Percentiles rank a stretch among this genome's conserved stretches.
Evolutionary conservation across 2,113 vertebrate genomes (phyloP).

Genomic region (Bos taurus): ARS-UCD2.0 NC_037328.1:126439001-126439500

Average conservation of each 20-base stretch:
- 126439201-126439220: not conserved
- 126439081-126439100: not conserved
- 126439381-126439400: not conserved
- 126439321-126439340: not conserved
- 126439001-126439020: not conserved
- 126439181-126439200: not conserved
- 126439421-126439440: not conserved
- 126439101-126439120: not conserved
- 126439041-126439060: not conserved
- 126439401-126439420: not conserved
- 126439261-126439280: not conserved
- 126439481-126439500: not conserved
- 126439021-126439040: not conserved
- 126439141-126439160: constrained; percentile 15
- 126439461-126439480: not conserved
- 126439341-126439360: not conserved
- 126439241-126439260: not conserved
- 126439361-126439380: not conserved
- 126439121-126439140: not conserved
- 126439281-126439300: not conserved
- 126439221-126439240: not conserved
- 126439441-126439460: not conserved
- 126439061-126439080: not conserved
- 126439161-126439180: not conserved
- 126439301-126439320: not conserved